Conservation (phyloP, 2,797 vertebrate species). For the Amblyopsis hoosieri region DNA sequence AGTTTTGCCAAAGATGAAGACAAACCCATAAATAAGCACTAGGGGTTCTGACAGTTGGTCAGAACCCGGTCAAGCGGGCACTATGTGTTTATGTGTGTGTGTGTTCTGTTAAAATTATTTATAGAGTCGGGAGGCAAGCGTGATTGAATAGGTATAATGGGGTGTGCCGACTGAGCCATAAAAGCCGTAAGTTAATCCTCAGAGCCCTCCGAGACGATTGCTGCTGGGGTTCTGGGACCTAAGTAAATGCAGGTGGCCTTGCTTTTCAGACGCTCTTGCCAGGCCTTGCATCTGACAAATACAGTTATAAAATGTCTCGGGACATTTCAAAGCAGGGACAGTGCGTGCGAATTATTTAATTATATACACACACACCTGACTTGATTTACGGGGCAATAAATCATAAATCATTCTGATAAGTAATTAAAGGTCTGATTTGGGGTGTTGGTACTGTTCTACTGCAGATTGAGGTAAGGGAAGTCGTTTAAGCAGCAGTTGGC, state of each 20-base stretch:
- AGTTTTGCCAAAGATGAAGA: slow-evolving; percentile 53
- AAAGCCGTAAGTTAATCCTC: slow-evolving; percentile 75
- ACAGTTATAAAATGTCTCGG: slow-evolving; percentile 49
- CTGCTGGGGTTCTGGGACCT: slow-evolving; percentile 60
- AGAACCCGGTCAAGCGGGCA: slow-evolving; percentile 53
- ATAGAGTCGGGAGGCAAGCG: slow-evolving; percentile 64
- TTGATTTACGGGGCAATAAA: slow-evolving; percentile 26
- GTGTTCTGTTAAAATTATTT: slow-evolving; percentile 63
- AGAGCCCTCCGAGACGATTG: slow-evolving; percentile 61
- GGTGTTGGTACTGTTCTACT: slow-evolving; percentile 24
- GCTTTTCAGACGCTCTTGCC: slow-evolving; percentile 36
- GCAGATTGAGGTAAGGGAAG: slow-evolving; percentile 2
- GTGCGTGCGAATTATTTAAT: slow-evolving; percentile 30
- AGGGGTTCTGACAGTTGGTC: slow-evolving; percentile 49
- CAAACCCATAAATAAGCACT: slow-evolving; percentile 52
- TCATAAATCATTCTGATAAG: slow-evolving; percentile 28
- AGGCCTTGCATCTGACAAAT: slow-evolving; percentile 58
- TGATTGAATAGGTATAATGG: slow-evolving; percentile 72
- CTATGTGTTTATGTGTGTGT: not conserved
- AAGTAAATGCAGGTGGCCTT: slow-evolving; percentile 78
- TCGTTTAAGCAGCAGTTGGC: not conserved
- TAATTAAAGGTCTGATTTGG: slow-evolving; percentile 32
- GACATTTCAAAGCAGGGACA: slow-evolving; percentile 26
- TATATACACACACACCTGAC: slow-evolving; percentile 29
- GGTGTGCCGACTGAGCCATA: slow-evolving; percentile 67